A percentile compares a stretch with the other conserved stretches of the same genome.
Evolutionary conservation across 2,888 invertebrate genomes (phyloP).

Genomic region (Aproaerema taeniolella): DNA sequence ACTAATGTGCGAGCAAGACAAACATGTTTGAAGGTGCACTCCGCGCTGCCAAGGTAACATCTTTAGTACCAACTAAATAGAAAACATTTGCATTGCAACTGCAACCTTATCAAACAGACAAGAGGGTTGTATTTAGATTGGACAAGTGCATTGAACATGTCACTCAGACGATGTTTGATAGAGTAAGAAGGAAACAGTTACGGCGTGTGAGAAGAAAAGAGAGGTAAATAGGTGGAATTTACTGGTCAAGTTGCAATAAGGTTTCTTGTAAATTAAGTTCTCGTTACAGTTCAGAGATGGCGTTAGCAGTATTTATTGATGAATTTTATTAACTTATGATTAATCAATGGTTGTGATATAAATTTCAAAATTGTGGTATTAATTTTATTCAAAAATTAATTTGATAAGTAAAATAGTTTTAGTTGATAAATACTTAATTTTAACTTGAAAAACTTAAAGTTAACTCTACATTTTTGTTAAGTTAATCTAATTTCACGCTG

Average conservation of each 20-base stretch:
- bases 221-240: constrained; percentile 43
- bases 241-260: constrained; percentile 53
- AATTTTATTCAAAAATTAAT: no score
- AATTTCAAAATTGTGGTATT: no score
- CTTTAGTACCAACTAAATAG: constrained; percentile 42
- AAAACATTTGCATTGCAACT: constrained; percentile 56
- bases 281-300: constrained; percentile 54
- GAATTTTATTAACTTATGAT: not conserved
- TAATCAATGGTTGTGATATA: no score
- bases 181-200: constrained; percentile 43
- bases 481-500: no score
- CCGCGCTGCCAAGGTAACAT: constrained; percentile 45
- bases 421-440: no score
- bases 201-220: constrained; percentile 35
- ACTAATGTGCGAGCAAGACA: constrained; percentile 56
- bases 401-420: no score
- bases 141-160: constrained; percentile 34
- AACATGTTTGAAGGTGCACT: constrained; percentile 61
- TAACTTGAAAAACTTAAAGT: no score
- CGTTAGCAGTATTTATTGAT: constrained; percentile 35
- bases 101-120: constrained; percentile 53
- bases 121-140: constrained; percentile 57
- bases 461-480: no score
- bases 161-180: constrained; percentile 36
- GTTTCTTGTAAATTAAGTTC: constrained; percentile 50